phyloP scores from a whole-genome alignment of 2,888 invertebrate genomes.

The Oscheius sp. region DNA sequence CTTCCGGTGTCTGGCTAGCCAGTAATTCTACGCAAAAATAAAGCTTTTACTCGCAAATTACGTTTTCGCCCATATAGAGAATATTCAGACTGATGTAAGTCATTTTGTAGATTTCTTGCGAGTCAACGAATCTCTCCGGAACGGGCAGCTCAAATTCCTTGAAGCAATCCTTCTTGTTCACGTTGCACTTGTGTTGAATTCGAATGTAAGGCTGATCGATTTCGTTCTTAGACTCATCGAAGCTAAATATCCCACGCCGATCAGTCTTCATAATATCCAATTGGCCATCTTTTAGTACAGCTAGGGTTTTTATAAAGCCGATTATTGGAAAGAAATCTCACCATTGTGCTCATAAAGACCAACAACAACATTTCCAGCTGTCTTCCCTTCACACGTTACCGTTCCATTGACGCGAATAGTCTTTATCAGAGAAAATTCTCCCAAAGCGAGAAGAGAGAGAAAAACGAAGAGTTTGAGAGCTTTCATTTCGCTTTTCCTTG shows the following conservation, averaged over 20 bases:
- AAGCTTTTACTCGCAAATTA: not conserved
- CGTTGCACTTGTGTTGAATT: not conserved
- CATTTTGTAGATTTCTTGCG: not conserved
- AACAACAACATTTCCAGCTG: conserved; percentile 1
- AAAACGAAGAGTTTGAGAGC: no score
- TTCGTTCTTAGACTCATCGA: not conserved
- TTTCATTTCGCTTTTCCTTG: no score
- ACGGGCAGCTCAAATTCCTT: not conserved
- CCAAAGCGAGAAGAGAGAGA: not conserved
- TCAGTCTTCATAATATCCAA: not conserved
- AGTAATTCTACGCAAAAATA: not conserved
- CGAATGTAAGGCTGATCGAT: not conserved
- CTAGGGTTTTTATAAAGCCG: not conserved
- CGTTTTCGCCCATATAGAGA: not conserved
- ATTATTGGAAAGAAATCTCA: not conserved
- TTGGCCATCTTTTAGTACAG: not conserved
- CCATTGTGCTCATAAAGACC: not conserved
- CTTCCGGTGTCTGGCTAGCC: not conserved
- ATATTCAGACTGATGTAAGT: not conserved
- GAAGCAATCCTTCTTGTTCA: not conserved
- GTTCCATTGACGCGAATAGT: not conserved
- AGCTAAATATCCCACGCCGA: not conserved
- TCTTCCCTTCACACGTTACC: not conserved
- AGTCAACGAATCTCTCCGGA: not conserved
- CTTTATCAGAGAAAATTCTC: not conserved